phyloP scores from a whole-genome alignment of 2,888 invertebrate species.

The Drosophila phalerata region DNA sequence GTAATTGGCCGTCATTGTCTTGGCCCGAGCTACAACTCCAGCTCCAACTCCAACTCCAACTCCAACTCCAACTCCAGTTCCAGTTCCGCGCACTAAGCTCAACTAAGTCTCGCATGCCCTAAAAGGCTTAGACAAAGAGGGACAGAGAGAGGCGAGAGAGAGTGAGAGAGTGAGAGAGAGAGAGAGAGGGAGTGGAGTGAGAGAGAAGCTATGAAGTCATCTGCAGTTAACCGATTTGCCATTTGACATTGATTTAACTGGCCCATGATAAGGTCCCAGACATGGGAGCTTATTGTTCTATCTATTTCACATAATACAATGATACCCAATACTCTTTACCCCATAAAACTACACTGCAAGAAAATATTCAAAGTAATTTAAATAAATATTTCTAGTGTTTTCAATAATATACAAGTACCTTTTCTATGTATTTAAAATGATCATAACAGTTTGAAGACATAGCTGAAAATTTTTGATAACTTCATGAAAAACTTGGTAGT shows the following conservation, averaged over 20 bases:
- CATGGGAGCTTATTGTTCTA: conserved; percentile 36
- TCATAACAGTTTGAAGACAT: too few relatives aligned
- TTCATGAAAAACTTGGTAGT: too few relatives aligned
- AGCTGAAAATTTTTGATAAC: too few relatives aligned
- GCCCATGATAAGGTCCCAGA: conserved; percentile 47
- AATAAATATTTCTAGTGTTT: too few relatives aligned
- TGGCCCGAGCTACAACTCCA: conserved; percentile 38
- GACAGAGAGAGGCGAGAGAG: not conserved
- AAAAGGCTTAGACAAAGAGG: conserved; percentile 34
- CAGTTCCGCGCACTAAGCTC: conserved; percentile 31
- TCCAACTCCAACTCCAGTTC: conserved; percentile 21
- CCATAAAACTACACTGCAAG: not conserved
- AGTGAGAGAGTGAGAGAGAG: not conserved
- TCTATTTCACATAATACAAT: conserved; percentile 1
- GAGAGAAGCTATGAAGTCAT: conserved; percentile 49
- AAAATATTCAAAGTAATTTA: not conserved
- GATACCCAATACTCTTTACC: conserved; percentile 6
- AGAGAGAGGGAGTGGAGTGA: too few relatives aligned
- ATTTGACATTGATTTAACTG: conserved; percentile 59
- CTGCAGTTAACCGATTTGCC: conserved; percentile 47
- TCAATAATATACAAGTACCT: too few relatives aligned
- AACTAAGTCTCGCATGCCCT: conserved; percentile 41
- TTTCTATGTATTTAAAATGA: too few relatives aligned
- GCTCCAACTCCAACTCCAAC: conserved; percentile 3
- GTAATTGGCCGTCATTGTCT: conserved; percentile 73